Percentiles rank a stretch among this genome's conserved stretches.
Evolutionary conservation across 2,113 vertebrate genomes (phyloP).

Genomic region (Hippocampus comes): DNA sequence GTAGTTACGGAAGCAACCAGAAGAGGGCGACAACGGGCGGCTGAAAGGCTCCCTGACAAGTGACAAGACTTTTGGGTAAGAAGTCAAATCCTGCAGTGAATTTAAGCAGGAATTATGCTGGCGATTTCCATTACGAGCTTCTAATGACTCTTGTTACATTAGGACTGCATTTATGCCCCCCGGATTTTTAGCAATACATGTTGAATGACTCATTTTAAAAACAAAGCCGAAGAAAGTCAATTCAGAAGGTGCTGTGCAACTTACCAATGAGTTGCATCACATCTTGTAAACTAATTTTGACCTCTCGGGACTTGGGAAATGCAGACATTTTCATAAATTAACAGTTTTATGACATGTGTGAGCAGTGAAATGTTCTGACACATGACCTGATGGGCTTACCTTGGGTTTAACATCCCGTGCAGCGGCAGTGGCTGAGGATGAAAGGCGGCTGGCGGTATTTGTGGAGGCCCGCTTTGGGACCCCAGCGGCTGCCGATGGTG

Average conservation of each 20-base stretch:
- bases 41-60: background rate
- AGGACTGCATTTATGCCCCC: background rate
- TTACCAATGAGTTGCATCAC: background rate
- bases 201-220: background rate
- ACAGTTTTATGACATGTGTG: too few relatives aligned
- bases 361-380: background rate
- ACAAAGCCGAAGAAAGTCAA: background rate
- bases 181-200: background rate
- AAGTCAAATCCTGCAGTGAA: too few relatives aligned
- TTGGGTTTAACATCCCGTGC: slow-evolving; percentile 76
- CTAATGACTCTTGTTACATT: background rate
- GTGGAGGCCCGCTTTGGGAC: slow-evolving; percentile 61
- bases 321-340: background rate
- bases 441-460: slow-evolving; percentile 42
- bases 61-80: background rate
- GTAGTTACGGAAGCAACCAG: slow-evolving; percentile 29
- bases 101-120: background rate
- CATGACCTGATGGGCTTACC: slow-evolving; percentile 71
- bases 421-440: slow-evolving; percentile 32
- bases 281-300: too few relatives aligned
- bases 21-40: slow-evolving; percentile 1
- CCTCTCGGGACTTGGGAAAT: background rate
- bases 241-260: background rate
- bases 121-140: background rate
- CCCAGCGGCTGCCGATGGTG: slow-evolving; percentile 58